Base-by-base conservation (phyloP, 2,113 vertebrate genomes). In the Dasypus novemcinctus region DNA sequence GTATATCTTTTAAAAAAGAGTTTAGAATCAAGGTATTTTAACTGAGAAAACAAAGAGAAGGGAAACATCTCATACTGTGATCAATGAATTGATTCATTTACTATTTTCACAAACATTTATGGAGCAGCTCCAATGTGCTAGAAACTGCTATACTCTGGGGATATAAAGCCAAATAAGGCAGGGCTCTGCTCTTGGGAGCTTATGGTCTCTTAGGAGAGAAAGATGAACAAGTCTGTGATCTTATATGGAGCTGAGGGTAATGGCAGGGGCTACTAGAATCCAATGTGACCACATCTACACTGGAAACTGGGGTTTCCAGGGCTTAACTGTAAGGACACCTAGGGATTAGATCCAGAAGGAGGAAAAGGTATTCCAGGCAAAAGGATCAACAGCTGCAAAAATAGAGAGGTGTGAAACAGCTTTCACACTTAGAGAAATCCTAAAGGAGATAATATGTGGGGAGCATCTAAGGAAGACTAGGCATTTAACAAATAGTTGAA, bases 21-120 rank as follows among this genome's bases (percentile, higher is more conserved):
- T 66, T 68, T 43, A 21, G 64, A 86, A 90, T 71, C 43, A 95
- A 96, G 66, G 43, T 79, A 84, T 82, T 95, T 97, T 95, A 90
- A 95, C 43, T 74, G 31, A 21, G 25, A 49, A 90, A 89, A 80
- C 80, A 13, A 92, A 94, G 3, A 41, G 43, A 97, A 95, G 54
- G 52, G 52, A 95, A 78, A 81, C 76, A 94, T 97, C 36, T 95
- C 74, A 95, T 86, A 94, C 78, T 33, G 13, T 57, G 21, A 76
- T 80, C 78, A 96, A 69, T 87, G 61, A 33, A 93, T 90, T 41
- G 33, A 72, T 69, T 87, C 25, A 90, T 72, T 95, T 95, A 87
- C 33, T 94, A 23, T 52, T 91, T 82, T 74, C 29, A 21, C 27
- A 93, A 78, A 84, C 66, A 64, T 36, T 74, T 83, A 79, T 76